Evolutionary conservation across 1,140 invertebrate genomes (phyloP), one percentile per base, ranked within the genome.

Genomic region (Pachypeltis micranthus): DNA sequence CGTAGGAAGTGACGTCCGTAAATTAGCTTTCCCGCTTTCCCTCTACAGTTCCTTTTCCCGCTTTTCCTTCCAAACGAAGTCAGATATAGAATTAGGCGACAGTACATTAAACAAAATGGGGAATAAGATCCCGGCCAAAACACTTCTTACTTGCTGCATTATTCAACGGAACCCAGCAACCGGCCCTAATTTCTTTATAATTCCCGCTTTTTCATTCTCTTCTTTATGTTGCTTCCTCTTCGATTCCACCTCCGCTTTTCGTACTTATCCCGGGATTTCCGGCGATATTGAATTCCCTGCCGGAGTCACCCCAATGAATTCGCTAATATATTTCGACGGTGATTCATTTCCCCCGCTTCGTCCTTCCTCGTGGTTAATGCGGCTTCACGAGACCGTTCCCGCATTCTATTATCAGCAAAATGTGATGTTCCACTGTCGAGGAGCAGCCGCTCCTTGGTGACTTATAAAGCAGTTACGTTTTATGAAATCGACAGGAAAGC

Each of bases 81-180:
- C 21, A 59, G 29, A 59, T 59, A 25, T 31, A 59, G 26, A 59
- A 31, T 14, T 59, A 14, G 57, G 55, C 16, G 55, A 57, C 27
- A 59, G 19, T 59, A 57, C 55, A 26, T 57, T 57, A 57, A 57
- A 61, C 10, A 19, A 60, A 28, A 12, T 21, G 58, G 27, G 44
- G 44, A 47, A 47, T 47, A 19, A 47, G 44, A 47, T 47, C 44
- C 24, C n/a, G 44, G n/a, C n/a, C n/a, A 47, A 47, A n/a, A 47
- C 44, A n/a, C n/a, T n/a, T n/a, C n/a, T n/a, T n/a, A n/a, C n/a
- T n/a, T n/a, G n/a, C n/a, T n/a, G n/a, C n/a, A n/a, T n/a, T n/a
- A n/a, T n/a, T n/a, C n/a, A n/a, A n/a, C n/a, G n/a, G n/a, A n/a
- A n/a, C n/a, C n/a, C n/a, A n/a, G n/a, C n/a, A n/a, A n/a, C n/a